These are phyloP conservation scores for Euplexia lucipara DNA, from an alignment of 2,888 invertebrate species.

Conservation along the genomic window DNA sequence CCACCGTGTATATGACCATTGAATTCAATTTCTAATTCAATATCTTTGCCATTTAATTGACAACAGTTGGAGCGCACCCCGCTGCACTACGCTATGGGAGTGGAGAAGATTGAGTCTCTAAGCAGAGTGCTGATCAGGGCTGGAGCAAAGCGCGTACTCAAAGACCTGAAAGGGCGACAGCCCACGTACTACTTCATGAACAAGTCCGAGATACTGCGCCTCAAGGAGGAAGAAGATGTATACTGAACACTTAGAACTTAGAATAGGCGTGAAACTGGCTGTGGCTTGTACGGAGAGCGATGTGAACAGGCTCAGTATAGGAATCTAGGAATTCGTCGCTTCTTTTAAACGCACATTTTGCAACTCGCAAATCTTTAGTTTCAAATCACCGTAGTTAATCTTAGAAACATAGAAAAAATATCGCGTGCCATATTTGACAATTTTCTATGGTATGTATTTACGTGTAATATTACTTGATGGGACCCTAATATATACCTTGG, in stretches of 20 bases:
- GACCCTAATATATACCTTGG: constrained; percentile 77
- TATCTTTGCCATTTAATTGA: constrained; percentile 4
- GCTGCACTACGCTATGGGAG: constrained; percentile 97
- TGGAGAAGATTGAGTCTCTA: constrained; percentile 95
- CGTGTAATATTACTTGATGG: constrained; percentile 73
- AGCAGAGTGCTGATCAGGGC: constrained; percentile 95
- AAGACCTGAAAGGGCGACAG: constrained; percentile 97
- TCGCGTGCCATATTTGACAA: constrained; percentile 70
- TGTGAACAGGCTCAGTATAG: constrained; percentile 61
- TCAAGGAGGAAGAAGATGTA: constrained; percentile 96
- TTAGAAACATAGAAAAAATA: constrained; percentile 54
- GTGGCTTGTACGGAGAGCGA: constrained; percentile 66
- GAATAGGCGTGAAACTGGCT: constrained; percentile 63
- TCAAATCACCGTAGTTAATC: constrained; percentile 46
- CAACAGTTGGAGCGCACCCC: constrained; percentile 96
- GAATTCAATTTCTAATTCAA: no score
- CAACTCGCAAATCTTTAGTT: constrained; percentile 66
- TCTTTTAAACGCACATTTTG: constrained; percentile 74
- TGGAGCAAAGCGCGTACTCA: constrained; percentile 95
- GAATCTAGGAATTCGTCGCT: constrained; percentile 63
- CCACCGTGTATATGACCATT: no score
- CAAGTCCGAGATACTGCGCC: constrained; percentile 95
- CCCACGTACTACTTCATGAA: constrained; percentile 98
- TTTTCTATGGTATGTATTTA: constrained; percentile 66
- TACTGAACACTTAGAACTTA: constrained; percentile 76